Percentiles rank a stretch among this genome's conserved stretches.
Conservation (phyloP, 2,797 vertebrate species). For the Coccyzus lansbergi region DNA sequence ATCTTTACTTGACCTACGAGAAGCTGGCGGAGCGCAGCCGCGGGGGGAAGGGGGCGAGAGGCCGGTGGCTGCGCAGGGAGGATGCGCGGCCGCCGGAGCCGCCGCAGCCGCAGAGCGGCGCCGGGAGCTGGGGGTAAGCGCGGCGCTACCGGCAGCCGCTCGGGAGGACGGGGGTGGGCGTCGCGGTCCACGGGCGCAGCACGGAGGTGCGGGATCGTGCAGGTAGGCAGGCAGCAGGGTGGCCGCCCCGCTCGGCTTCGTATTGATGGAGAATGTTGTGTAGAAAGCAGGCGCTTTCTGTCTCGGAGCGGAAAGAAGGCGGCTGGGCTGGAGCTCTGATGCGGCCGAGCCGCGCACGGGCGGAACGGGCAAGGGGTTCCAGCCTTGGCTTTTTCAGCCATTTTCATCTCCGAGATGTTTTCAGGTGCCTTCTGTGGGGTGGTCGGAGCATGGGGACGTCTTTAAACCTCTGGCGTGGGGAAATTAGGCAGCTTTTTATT, state of each 20-base stretch:
- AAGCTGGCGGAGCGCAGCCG: not conserved
- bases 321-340: no score
- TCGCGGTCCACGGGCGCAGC: fast-evolving
- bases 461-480: not conserved
- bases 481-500: not conserved
- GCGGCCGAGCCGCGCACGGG: not conserved
- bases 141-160: not conserved
- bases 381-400: not conserved
- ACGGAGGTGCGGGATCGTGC: not conserved
- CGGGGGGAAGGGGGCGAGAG: not conserved
- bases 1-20: fast-evolving
- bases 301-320: fast-evolving
- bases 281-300: fast-evolving
- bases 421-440: not conserved
- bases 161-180: not conserved
- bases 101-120: not conserved
- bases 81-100: not conserved
- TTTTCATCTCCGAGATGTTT: not conserved
- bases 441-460: not conserved
- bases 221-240: not conserved
- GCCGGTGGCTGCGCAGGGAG: not conserved
- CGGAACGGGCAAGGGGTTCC: fast-evolving
- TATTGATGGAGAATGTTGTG: fast-evolving
- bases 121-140: slow-evolving; percentile 7
- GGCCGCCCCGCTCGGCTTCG: not conserved